Conservation (phyloP, 2,797 vertebrate species). For the Mastacembelus armatus region DNA sequence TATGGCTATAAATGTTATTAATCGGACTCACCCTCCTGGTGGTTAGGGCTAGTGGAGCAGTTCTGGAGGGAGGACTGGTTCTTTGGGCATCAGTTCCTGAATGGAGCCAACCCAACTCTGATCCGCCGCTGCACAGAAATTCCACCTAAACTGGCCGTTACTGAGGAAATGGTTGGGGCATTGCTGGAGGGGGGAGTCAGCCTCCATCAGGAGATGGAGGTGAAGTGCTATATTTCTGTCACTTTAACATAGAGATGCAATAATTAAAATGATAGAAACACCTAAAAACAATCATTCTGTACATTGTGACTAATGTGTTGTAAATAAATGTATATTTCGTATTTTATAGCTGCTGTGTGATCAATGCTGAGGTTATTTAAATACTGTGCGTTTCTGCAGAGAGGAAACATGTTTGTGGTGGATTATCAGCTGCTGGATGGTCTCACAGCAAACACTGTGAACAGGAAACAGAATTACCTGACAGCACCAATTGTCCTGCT, state of each 20-base stretch:
- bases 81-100: slow-evolving; percentile 53
- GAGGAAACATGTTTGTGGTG: slow-evolving; percentile 6
- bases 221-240: too few relatives aligned
- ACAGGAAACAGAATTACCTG: slow-evolving; percentile 17
- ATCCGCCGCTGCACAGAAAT: slow-evolving; percentile 37
- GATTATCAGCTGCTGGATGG: slow-evolving; percentile 9
- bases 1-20: too few relatives aligned
- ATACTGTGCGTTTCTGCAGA: slow-evolving; percentile 9
- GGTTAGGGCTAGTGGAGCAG: slow-evolving; percentile 9
- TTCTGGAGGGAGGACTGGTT: slow-evolving; percentile 47
- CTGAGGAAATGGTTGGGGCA: not conserved
- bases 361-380: too few relatives aligned
- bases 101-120: slow-evolving; percentile 53
- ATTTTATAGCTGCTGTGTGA: too few relatives aligned
- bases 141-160: slow-evolving; percentile 20
- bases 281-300: too few relatives aligned
- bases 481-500: slow-evolving; percentile 4
- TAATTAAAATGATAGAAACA: too few relatives aligned
- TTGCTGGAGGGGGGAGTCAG: not conserved
- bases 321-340: too few relatives aligned
- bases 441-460: not conserved
- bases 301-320: too few relatives aligned
- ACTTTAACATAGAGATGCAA: too few relatives aligned
- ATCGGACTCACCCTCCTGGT: too few relatives aligned
- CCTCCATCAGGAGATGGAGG: slow-evolving; percentile 9